These are phyloP conservation scores for Crocodylus rhombifer DNA, from an alignment of 2,797 vertebrate species.

Conservation along the genomic window DNA sequence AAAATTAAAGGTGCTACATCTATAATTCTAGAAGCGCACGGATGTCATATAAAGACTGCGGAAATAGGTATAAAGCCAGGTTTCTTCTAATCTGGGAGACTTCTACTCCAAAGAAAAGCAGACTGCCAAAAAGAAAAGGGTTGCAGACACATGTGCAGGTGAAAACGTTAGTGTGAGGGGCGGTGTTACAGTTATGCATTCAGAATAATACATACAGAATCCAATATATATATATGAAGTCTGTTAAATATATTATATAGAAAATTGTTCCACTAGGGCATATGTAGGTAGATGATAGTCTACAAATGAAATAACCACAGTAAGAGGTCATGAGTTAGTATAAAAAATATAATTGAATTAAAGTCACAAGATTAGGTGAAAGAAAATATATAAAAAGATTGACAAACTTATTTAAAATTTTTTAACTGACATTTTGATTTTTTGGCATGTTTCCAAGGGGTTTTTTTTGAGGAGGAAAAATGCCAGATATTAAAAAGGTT, in stretches of 20 bases:
- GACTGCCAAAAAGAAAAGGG: not conserved
- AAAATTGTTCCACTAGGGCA: not conserved
- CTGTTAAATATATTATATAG: not conserved
- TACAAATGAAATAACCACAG: not conserved
- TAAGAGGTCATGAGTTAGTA: not conserved
- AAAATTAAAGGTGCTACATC: not conserved
- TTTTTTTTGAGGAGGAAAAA: not conserved
- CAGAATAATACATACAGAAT: not conserved
- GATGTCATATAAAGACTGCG: not conserved
- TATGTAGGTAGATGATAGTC: not conserved
- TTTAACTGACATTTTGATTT: not conserved
- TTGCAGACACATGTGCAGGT: not conserved
- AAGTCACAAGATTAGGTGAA: slow-evolving; percentile 4
- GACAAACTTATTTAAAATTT: not conserved
- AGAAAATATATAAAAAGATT: not conserved
- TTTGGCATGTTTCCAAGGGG: not conserved
- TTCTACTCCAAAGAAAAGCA: not conserved
- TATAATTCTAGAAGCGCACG: not conserved
- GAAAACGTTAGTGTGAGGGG: not conserved
- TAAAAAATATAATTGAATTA: not conserved
- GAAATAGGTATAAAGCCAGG: not conserved
- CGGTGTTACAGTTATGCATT: not conserved
- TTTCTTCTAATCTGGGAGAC: not conserved
- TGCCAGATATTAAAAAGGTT: not conserved
- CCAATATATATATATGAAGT: not conserved